Evolutionary conservation across 1,140 invertebrate species (phyloP).

Genomic region (Neodiprion virginianus): DNA sequence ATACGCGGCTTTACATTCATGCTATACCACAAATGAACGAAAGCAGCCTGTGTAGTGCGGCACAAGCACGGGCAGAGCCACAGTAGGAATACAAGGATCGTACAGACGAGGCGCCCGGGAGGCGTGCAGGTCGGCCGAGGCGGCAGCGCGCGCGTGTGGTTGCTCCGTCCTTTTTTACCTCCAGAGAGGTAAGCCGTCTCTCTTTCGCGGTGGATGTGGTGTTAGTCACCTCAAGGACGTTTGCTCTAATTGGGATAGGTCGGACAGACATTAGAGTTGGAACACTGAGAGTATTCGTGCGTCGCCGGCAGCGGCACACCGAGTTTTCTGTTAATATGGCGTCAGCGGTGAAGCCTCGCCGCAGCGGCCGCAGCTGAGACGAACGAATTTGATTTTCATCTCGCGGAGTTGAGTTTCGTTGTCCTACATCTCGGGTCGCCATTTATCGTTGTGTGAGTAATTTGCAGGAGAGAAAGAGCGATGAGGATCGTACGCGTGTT

Average conservation of each 20-base stretch:
- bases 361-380: neutral
- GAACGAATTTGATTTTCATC: neutral
- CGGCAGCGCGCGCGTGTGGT: neutral
- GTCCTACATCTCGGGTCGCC: neutral
- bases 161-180: conserved; percentile 1
- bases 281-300: neutral
- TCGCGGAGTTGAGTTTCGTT: neutral
- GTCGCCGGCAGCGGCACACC: neutral
- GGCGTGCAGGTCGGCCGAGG: neutral
- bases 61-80: too few relatives aligned
- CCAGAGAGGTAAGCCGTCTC: neutral
- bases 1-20: neutral
- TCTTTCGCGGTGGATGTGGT: conserved; percentile 29
- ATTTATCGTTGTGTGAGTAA: neutral
- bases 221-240: conserved; percentile 54
- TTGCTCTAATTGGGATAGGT: conserved; percentile 55
- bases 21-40: neutral
- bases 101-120: too few relatives aligned
- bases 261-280: conserved; percentile 32
- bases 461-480: neutral
- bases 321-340: neutral
- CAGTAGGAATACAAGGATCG: too few relatives aligned
- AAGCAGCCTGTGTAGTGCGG: too few relatives aligned
- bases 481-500: conserved; percentile 11
- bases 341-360: neutral